Evolutionary conservation across 2,797 vertebrate species (phyloP).

Genomic region (Hephaestus fuliginosus): DNA sequence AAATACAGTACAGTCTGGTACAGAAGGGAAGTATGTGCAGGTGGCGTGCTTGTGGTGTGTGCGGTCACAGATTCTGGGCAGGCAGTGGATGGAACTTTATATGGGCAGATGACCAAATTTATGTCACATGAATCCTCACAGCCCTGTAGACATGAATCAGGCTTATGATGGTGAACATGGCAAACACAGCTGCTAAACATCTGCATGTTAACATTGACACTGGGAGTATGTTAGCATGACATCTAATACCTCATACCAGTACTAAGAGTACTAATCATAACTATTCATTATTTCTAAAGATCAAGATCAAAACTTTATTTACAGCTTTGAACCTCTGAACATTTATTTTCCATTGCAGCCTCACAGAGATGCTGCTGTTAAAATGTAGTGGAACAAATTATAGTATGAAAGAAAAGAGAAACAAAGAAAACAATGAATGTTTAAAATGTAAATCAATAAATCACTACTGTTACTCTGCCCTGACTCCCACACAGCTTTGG

Average conservation of each 20-base stretch:
- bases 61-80: not conserved
- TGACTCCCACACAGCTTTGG: constrained; percentile 39
- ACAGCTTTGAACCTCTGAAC: not conserved
- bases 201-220: not conserved
- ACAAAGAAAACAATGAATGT: constrained; percentile 24
- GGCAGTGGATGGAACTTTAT: too few species aligned
- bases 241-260: not conserved
- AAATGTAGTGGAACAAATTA: constrained; percentile 30
- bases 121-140: too few species aligned
- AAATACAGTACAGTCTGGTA: not conserved
- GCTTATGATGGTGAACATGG: not conserved
- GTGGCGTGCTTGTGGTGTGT: not conserved
- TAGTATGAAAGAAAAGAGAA: constrained; percentile 22
- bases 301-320: not conserved
- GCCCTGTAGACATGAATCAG: not conserved
- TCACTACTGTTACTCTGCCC: constrained; percentile 30
- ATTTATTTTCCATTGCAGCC: not conserved
- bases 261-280: not conserved
- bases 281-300: not conserved
- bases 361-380: not conserved
- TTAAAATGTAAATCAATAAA: constrained; percentile 56
- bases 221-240: not conserved
- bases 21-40: not conserved
- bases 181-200: not conserved
- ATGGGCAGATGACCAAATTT: too few species aligned